Conservation (phyloP, 2,113 vertebrate genomes). For the Mesitornis unicolor region DNA sequence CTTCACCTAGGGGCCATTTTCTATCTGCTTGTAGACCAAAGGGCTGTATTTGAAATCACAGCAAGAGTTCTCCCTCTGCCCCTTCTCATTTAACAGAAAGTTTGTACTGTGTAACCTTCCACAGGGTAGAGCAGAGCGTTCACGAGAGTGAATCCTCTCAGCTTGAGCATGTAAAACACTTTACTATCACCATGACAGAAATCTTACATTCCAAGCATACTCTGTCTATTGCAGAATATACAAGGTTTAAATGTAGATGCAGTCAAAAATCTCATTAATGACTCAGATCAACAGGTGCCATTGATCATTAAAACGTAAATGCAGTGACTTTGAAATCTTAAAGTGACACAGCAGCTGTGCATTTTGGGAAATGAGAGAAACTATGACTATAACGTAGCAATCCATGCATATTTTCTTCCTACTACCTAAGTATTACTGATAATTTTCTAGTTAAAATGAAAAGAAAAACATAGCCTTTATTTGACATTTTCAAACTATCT, state of each 20-base stretch:
- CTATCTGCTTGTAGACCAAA: neutral
- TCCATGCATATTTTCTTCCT: neutral
- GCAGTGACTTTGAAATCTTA: constrained; percentile 22
- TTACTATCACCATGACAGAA: constrained; percentile 21
- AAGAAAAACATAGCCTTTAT: neutral
- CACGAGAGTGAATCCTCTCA: neutral
- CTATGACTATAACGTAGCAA: neutral
- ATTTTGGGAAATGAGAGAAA: constrained; percentile 22
- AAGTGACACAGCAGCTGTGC: constrained; percentile 5
- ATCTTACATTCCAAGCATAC: constrained; percentile 23
- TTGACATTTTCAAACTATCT: constrained; percentile 2
- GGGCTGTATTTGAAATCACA: neutral
- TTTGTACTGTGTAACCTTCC: neutral
- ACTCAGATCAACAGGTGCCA: constrained; percentile 45
- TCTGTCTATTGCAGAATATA: neutral
- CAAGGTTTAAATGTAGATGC: constrained; percentile 17
- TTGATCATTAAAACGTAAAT: constrained; percentile 40
- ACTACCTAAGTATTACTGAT: neutral
- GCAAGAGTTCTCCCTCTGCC: neutral
- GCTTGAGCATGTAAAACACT: constrained; percentile 1
- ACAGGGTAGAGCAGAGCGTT: neutral
- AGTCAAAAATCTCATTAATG: constrained; percentile 52
- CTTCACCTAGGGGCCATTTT: neutral
- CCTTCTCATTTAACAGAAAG: neutral
- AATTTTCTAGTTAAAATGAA: neutral